Base-by-base conservation (phyloP, 2,113 vertebrate species). In the Indicator maculatus region DNA sequence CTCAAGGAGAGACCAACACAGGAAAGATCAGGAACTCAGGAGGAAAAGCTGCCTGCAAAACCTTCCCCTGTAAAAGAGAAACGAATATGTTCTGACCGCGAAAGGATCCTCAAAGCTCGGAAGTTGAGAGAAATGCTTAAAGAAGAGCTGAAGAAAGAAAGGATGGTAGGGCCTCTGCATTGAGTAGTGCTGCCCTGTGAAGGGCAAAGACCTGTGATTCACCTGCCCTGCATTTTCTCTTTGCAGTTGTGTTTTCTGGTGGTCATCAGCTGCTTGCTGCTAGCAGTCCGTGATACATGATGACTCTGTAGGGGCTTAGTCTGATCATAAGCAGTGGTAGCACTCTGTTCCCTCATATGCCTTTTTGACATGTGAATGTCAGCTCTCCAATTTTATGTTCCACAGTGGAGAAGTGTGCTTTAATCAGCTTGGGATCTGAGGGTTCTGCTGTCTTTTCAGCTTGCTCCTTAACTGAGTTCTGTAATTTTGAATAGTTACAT, bases 111-210 rank as follows among this genome's bases (percentile, higher is more conserved):
- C 56, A 99, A 99, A 97, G 98, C 98, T 59, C 98, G 95, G 31
- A 99, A 99, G 94, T 97, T 99, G 69, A 96, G 99, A 88, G 98
- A 99, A 75, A 95, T 99, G 97, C 98, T 99, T 70, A 98, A 95
- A 94, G 98, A 98, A 74, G 99, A 99, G 88, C 94, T 98, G 84
- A 98, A 93, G 89, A 99, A 99, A 93, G 98, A 99, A 78, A 98
- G 98, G 5, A 90, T 95, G 98, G 99, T 99, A 88, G 95, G 95
- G 96, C 47, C 27, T 88, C 13, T 75, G 8, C 56, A 45, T 69
- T 89, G 27, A 33, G 23, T 12, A 16, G 12, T 36, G 28, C 47
- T 76, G 26, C 24, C 52, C 19, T 78, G 18, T 81, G 53, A 71
- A 61, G 20, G 27, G 31, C 60, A 74, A 59, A n/a, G 44, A 39